Conservation (phyloP, 2,888 invertebrate species). For the Zootermopsis nevadensis region DNA sequence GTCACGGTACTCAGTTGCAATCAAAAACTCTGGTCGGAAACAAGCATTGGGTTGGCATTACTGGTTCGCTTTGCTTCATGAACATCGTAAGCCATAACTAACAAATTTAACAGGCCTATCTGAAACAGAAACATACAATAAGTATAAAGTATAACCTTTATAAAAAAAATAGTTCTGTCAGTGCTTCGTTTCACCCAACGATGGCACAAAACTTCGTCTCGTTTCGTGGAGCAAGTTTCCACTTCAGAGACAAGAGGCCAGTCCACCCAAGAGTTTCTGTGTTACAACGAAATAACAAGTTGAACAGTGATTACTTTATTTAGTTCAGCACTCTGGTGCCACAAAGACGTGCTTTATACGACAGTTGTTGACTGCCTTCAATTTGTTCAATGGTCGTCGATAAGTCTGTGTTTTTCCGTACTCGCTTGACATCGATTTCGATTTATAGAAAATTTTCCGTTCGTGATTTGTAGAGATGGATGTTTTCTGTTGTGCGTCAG, state of each 20-base stretch:
- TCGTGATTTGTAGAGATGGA: not conserved
- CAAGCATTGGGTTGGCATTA: not conserved
- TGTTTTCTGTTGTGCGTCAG: not conserved
- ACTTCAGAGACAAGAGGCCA: slow-evolving; percentile 2
- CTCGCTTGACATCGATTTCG: not conserved
- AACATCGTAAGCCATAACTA: not conserved
- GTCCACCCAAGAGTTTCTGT: not conserved
- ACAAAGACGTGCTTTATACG: not conserved
- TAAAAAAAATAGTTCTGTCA: not conserved
- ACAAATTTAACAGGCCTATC: not conserved
- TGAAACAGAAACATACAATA: not conserved
- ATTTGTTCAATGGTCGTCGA: not conserved
- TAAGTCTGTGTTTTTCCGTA: not conserved
- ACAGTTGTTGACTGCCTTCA: not conserved
- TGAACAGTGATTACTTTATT: not conserved
- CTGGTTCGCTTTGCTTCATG: not conserved
- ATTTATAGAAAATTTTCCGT: not conserved
- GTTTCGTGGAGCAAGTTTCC: slow-evolving; percentile 30
- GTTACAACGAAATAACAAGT: not conserved
- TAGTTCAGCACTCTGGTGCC: not conserved
- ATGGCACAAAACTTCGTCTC: not conserved
- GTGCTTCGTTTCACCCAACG: slow-evolving; percentile 8
- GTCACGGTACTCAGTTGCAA: not conserved
- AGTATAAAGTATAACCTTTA: not conserved
- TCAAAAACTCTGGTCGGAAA: not conserved